Percentiles rank a stretch among this genome's conserved stretches.
Conservation (phyloP, 2,888 invertebrate genomes). For the Baronia brevicornis region DNA sequence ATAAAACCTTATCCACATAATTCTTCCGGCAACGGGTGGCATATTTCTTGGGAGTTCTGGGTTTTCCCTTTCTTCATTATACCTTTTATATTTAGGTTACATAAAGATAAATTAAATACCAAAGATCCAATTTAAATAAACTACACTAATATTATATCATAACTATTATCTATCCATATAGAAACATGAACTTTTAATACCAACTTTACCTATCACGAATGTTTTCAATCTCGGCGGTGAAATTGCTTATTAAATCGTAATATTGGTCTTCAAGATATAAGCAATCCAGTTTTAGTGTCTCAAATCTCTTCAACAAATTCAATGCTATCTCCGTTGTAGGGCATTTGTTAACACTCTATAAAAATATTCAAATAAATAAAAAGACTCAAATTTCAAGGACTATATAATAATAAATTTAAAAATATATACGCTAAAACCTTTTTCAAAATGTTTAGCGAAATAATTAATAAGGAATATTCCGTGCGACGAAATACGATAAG, state of each 20-base stretch:
- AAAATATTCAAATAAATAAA: too few relatives aligned
- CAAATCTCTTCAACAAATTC: conserved; percentile 76
- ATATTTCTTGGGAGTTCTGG: conserved; percentile 84
- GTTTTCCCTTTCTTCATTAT: conserved; percentile 84
- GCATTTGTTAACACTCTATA: conserved; percentile 61
- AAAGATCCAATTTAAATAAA: too few relatives aligned
- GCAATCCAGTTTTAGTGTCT: conserved; percentile 81
- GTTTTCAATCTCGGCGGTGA: conserved; percentile 80
- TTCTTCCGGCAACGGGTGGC: conserved; percentile 87
- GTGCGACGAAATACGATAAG: too few relatives aligned
- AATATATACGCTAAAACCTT: not conserved
- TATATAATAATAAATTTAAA: conserved; percentile 1
- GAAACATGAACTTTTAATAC: not conserved
- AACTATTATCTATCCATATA: too few relatives aligned
- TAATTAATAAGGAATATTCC: too few relatives aligned
- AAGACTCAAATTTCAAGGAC: too few relatives aligned
- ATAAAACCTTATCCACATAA: conserved; percentile 89
- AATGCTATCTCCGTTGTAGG: conserved; percentile 71
- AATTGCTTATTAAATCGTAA: conserved; percentile 80
- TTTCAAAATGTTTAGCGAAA: too few relatives aligned
- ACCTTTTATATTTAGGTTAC: conserved; percentile 46
- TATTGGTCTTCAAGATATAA: conserved; percentile 85
- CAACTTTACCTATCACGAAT: conserved; percentile 77
- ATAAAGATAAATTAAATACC: conserved; percentile 1
- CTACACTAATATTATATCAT: not conserved